Base-by-base conservation (phyloP, 1,140 invertebrate species). In the Drosophila santomea region DNA sequence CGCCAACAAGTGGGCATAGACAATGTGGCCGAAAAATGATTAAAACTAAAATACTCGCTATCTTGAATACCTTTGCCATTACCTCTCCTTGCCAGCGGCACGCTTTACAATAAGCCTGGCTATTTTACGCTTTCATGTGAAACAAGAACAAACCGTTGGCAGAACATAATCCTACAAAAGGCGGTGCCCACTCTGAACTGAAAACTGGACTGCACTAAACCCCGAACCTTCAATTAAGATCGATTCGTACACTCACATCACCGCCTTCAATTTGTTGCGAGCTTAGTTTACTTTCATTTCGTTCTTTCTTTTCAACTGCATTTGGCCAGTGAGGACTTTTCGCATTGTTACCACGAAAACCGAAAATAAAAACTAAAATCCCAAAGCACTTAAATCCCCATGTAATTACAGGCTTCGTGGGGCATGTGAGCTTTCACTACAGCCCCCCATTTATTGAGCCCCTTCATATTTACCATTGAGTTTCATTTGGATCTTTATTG, bases 301-400 rank as follows among this genome's bases (percentile, higher is more conserved):
- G 52, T 28, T 74, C 36, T 17, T 74, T 74, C 66, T 20, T 25
- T 60, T 71, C 39, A 17, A 17, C 12, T 14, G 48, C 8, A 14
- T 39, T 60, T 39, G 14, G 14, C 3, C 28, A 2, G 25, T 0
- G 28, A 41, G 62, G 20, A 39, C 54, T 75, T 75, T 51, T 48
- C 52, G 52, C 51, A 64, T 71, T 75, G 47, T 75, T 75, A 38
- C 72, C 73, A 66, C 54, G 35, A 74, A 74, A 69, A 69, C 43
- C 66, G 59, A 38, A 64, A 64, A 63, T 74, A 62, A 74, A 51
- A 75, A 75, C 52, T 75, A 43, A 54, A 59, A 59, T 55, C 36
- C 61, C 48, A 35, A 15, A 75, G 61, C 74, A 77, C 74, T 77
- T 76, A 77, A 77, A 60, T 75, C 73, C 50, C 55, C 55, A 56